phyloP scores from a whole-genome alignment of 2,888 invertebrate genomes.

The Salticus scenicus region DNA sequence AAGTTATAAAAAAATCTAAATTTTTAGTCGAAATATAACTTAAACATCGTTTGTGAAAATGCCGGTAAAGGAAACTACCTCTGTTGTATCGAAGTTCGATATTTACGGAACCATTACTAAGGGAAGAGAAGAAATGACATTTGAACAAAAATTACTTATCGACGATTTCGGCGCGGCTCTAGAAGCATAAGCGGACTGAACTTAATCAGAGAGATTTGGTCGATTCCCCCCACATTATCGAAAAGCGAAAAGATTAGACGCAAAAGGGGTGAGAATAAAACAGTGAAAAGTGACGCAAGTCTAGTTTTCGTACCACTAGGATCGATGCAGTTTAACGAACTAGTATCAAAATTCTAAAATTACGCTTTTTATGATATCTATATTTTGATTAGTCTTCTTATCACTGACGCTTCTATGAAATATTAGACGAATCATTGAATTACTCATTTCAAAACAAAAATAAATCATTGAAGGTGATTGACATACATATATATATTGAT shows the following conservation, averaged over 20 bases:
- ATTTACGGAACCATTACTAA: constrained; percentile 42
- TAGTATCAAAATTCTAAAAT: neutral
- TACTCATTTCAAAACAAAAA: too few relatives aligned
- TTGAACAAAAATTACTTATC: constrained; percentile 68
- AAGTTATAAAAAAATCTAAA: too few relatives aligned
- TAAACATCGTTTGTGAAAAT: too few relatives aligned
- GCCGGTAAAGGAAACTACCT: constrained; percentile 29
- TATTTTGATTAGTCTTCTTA: too few relatives aligned
- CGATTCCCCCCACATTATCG: constrained; percentile 46
- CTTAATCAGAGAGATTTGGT: constrained; percentile 41
- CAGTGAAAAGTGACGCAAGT: neutral
- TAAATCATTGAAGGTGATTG: too few relatives aligned
- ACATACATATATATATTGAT: too few relatives aligned
- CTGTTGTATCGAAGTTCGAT: constrained; percentile 60
- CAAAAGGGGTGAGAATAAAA: neutral
- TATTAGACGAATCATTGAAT: too few relatives aligned
- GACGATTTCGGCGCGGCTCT: constrained; percentile 49
- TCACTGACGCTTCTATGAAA: neutral
- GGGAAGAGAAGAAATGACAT: constrained; percentile 45
- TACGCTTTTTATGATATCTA: neutral
- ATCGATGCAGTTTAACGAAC: neutral
- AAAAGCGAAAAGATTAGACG: constrained; percentile 46
- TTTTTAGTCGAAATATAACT: too few relatives aligned
- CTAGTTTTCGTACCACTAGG: neutral
- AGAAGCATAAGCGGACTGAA: constrained; percentile 40